A percentile compares a stretch with the other conserved stretches of the same genome.
phyloP scores from a whole-genome alignment of 1,140 invertebrate genomes.

The Homarus americanus region DNA sequence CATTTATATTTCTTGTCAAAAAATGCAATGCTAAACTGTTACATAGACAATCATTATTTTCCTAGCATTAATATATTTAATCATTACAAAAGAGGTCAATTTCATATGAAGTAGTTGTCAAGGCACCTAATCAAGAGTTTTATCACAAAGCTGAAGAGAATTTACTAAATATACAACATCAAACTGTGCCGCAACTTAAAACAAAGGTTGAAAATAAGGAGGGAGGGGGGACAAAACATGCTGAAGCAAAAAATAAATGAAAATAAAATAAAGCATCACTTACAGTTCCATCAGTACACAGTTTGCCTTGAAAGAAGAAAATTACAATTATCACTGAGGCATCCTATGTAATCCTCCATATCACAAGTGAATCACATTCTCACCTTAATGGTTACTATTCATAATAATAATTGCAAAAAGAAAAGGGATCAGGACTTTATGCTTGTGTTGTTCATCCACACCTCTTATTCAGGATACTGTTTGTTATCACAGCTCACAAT shows the following conservation, averaged over 20 bases:
- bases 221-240: too few relatives aligned
- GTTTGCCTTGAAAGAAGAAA: slow-evolving; percentile 7
- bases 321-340: not conserved
- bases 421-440: too few relatives aligned
- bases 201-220: not conserved
- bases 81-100: too few relatives aligned
- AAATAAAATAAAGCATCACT: slow-evolving; percentile 5
- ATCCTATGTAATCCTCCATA: not conserved
- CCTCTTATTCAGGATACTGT: too few relatives aligned
- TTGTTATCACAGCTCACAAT: too few relatives aligned
- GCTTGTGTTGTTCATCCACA: too few relatives aligned
- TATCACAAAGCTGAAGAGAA: not conserved
- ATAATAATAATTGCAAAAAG: too few relatives aligned
- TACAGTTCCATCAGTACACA: slow-evolving; percentile 18
- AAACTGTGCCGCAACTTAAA: slow-evolving; percentile 3
- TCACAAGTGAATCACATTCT: not conserved
- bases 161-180: not conserved
- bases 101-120: too few relatives aligned
- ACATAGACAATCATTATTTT: too few relatives aligned
- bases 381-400: not conserved
- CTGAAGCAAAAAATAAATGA: not conserved
- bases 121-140: not conserved
- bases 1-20: too few relatives aligned
- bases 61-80: too few relatives aligned
- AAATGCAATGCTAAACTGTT: too few relatives aligned